Evolutionary conservation across 2,888 invertebrate genomes (phyloP).

Genomic region (Endotricha flammealis): DNA sequence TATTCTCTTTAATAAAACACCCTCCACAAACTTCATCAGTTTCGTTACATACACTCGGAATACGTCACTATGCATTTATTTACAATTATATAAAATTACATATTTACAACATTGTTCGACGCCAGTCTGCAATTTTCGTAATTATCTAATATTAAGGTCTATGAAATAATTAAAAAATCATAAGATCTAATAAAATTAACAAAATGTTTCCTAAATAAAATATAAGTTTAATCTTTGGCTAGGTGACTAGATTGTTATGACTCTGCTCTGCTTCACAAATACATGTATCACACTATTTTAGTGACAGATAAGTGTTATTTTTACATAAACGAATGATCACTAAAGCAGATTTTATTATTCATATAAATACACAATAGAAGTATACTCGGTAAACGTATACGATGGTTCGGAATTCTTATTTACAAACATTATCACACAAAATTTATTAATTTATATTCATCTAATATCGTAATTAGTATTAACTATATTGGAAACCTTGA

Average conservation of each 20-base stretch:
- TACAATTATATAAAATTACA: slow-evolving; percentile 37
- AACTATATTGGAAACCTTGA: slow-evolving; percentile 17
- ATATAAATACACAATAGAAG: slow-evolving; percentile 27
- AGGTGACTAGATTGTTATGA: slow-evolving; percentile 9
- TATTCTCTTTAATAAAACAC: slow-evolving; percentile 75
- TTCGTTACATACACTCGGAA: slow-evolving; percentile 61
- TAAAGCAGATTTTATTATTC: slow-evolving; percentile 10
- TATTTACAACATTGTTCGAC: slow-evolving; percentile 35
- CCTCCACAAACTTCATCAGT: slow-evolving; percentile 59
- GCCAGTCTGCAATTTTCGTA: slow-evolving; percentile 22
- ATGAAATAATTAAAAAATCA: slow-evolving; percentile 1
- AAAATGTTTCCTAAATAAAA: slow-evolving; percentile 6
- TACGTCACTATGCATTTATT: slow-evolving; percentile 55
- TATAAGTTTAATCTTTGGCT: slow-evolving; percentile 5
- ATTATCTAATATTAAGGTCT: slow-evolving; percentile 7
- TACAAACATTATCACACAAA: slow-evolving; percentile 59
- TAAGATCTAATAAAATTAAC: not conserved
- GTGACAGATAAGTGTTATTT: not conserved
- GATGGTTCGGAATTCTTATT: slow-evolving; percentile 50
- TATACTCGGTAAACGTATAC: slow-evolving; percentile 64
- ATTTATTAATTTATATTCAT: slow-evolving; percentile 28
- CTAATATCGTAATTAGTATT: slow-evolving; percentile 14
- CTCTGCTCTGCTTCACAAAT: slow-evolving; percentile 1
- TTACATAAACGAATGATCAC: not conserved
- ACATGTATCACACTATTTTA: not conserved